Base-by-base conservation (phyloP, 2,113 vertebrate genomes). In the Blennius ocellaris region DNA sequence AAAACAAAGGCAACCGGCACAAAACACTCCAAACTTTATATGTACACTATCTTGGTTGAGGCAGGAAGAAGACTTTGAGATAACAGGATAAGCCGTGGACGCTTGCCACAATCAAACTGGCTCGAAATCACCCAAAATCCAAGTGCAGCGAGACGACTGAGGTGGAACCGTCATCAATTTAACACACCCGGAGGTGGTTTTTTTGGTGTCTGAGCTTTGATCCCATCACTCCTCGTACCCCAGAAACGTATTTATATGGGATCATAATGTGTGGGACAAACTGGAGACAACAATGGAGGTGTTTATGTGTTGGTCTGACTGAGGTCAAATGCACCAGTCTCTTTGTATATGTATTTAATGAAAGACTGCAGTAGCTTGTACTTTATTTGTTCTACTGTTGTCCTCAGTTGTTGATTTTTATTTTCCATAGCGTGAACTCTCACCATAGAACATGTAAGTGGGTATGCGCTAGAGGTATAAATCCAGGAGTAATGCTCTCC, bases 81-180 rank as follows among this genome's bases (percentile, higher is more conserved):
- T 82, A 88, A 84, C 81, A 82, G 87, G 85, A 90, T 76, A 82
- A 60, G 62, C 11, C 6, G 40, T 90, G 80, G 69, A 78, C 2
- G 53, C 4, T 43, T 53, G 76, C 70, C 81, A 89, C 41, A 16
- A 56, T 82, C 63, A 64, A 54, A 63, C 44, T 84, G 62, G 55
- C 60, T 58, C 9, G 62, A 36, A 65, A 51, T 30, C 6, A 53
- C 60, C 55, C 9, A 69, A 36, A 65, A 51, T 30, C 6, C 43
- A 75, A 78, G 37, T 49, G 45, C 11, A 40, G 65, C 17, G 53
- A 66, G 59, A 58, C 8, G 37, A 8, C n/a, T 71, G 39, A 62
- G 64, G 41, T 62, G 45, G 48, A 79, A 62, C 36, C 11, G 39
- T 50, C 47, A 59, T 61, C 21, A 43, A 49, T 69, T 62, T 11